Base-by-base conservation (phyloP, 2,113 vertebrate genomes). In the Ciconia maguari region DNA sequence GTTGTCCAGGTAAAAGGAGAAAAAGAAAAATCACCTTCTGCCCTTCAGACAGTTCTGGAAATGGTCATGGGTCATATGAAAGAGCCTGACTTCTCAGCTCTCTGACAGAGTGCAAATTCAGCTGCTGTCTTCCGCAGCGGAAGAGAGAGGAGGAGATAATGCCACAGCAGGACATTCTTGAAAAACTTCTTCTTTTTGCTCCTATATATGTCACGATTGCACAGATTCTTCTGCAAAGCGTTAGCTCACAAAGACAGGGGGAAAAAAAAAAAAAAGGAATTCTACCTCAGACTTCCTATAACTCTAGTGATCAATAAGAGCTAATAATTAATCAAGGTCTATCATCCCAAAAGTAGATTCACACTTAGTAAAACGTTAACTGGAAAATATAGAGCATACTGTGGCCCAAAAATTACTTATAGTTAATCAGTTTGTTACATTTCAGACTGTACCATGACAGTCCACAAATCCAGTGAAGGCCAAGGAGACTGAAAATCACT, bases 61-160 rank as follows among this genome's bases (percentile, higher is more conserved):
- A 84, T 41, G 26, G 65, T 65, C 4, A 2, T 72, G 89, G 78
- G 87, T 94, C 70, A 24, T 52, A 41, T 13, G 69, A 88, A 90
- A 86, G 76, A 90, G 79, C 65, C 61, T 49, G 77, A 89, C 54
- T 92, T 68, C 90, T 75, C 86, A 90, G 88, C 38, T 58, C 62
- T 57, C 69, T 87, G 87, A 69, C 61, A 92, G 83, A 78, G 86
- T 89, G 74, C 86, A 94, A 93, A 96, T 96, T 95, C 91, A 91
- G 91, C 70, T 85, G 77, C 93, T 93, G 74, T 64, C 87, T 91
- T 92, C 89, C 5, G 7, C 61, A 34, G 76, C 21, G 62, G 54
- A 87, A 71, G 29, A 71, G 72, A 58, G 61, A 79, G 55, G 29
- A 78, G 30, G 9, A 94, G 77, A 89, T 83, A 95, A 91, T 85